Evolutionary conservation across 2,113 vertebrate genomes (phyloP), one percentile per base, ranked within the genome.

Genomic region (Platysteira castanea): DNA sequence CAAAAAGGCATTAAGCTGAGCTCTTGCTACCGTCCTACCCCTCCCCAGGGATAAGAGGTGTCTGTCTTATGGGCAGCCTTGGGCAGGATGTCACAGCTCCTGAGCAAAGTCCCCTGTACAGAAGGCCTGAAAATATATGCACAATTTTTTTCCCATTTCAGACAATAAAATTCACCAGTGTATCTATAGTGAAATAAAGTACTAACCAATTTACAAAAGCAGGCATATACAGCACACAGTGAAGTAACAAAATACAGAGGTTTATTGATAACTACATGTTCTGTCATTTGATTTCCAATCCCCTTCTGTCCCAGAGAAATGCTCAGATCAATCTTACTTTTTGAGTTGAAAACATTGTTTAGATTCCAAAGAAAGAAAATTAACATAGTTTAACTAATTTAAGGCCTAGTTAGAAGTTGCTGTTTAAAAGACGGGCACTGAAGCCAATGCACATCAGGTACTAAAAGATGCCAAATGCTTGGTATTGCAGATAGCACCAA

Each of bases 201-300:
- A 53, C 8, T 2, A 0, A 46, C 28, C 24, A 10, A 31, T 63
- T 84, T 76, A 79, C 63, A 80, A 91, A 83, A 94, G 71, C 28
- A 83, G 33, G 64, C 75, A 86, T 21, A 39, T 78, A 35, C n/a
- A 90, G 47, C 71, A 95, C 87, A 73, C 67, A 80, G 11, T 83
- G 56, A 89, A 89, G 37, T 96, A 95, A 86, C 95, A 98, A 98
- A 98, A 98, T 96, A 98, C 97, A 94, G 84, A 90, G 23, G 95
- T 99, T 99, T 98, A 98, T 98, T 99, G 97, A 94, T 96, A 98
- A 92, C 10, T 82, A 54, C 52, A 95, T 39, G 44, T 91, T 95
- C 76, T 57, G 76, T 52, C n/a, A 74, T 82, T 75, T 96, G 57
- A 74, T 86, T 95, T 59, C 75, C 61, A 88, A 39, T 37, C 37